Percentiles rank a stretch among this genome's conserved stretches.
These are phyloP conservation scores for Xiphophorus maculatus DNA, from an alignment of 2,113 vertebrate genomes.

Conservation along the genomic window DNA sequence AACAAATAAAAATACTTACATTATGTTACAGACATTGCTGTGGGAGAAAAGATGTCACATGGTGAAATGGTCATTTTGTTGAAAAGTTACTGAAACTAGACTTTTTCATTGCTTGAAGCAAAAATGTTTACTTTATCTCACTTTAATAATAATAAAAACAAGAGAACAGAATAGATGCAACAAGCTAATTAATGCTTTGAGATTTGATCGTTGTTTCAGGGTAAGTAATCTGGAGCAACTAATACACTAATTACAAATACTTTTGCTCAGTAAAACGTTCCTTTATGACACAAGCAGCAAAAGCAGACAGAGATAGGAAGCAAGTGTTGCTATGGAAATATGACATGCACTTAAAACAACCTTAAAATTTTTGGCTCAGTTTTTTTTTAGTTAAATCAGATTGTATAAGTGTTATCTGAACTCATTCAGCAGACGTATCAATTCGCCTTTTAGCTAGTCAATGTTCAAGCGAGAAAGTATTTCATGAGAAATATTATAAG, in stretches of 20 bases:
- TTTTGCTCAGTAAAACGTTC: too few relatives aligned
- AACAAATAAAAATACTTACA: neutral
- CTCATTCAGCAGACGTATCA: neutral
- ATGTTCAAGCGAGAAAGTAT: too few relatives aligned
- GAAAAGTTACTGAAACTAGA: neutral
- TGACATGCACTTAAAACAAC: neutral
- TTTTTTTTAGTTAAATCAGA: neutral
- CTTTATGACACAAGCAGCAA: too few relatives aligned
- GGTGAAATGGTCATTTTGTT: neutral
- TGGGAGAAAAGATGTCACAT: neutral
- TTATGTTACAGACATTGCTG: neutral
- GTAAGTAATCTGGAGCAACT: neutral
- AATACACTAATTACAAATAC: neutral
- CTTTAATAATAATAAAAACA: neutral
- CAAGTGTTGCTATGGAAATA: neutral
- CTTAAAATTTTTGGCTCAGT: neutral
- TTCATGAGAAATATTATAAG: neutral
- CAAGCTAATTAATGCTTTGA: neutral
- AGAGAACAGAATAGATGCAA: neutral
- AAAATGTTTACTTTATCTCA: neutral
- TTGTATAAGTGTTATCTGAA: neutral
- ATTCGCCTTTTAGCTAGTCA: neutral
- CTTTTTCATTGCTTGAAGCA: neutral
- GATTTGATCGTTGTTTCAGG: neutral
- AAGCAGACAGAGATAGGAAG: too few relatives aligned